Percentiles rank a stretch among this genome's conserved stretches.
phyloP scores from a whole-genome alignment of 2,797 vertebrate genomes.

The Platalea minor region DNA sequence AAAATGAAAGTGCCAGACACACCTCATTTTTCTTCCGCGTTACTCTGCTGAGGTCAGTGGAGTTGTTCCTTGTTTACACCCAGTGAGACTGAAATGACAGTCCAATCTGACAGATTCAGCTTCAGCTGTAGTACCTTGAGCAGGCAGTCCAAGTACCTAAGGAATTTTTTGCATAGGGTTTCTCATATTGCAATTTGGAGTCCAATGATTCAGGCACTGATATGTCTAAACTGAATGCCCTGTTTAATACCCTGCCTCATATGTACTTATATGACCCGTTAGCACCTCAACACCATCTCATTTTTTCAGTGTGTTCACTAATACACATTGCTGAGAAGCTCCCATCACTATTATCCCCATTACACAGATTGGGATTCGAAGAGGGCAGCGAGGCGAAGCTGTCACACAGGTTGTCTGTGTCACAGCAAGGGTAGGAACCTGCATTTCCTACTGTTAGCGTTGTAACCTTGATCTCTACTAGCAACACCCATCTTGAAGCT shows the following conservation, averaged over 20 bases:
- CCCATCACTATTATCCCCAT: background rate
- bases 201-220: background rate
- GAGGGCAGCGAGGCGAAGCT: background rate
- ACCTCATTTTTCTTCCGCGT: background rate
- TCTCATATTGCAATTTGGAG: background rate
- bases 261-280: background rate
- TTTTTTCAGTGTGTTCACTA: background rate
- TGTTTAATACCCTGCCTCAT: background rate
- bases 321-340: background rate
- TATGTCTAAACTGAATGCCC: rapidly evolving
- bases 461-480: background rate
- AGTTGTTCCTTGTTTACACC: background rate
- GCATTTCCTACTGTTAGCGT: background rate
- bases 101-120: background rate
- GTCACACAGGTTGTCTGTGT: background rate
- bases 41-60: background rate
- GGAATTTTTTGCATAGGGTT: background rate
- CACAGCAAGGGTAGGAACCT: background rate
- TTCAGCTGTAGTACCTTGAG: background rate
- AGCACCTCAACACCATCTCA: background rate
- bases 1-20: constrained; percentile 5
- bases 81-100: background rate
- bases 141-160: background rate
- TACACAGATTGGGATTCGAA: background rate
- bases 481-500: background rate